Evolutionary conservation across 2,888 invertebrate genomes (phyloP).

Genomic region (Netelia fuscicornis): DNA sequence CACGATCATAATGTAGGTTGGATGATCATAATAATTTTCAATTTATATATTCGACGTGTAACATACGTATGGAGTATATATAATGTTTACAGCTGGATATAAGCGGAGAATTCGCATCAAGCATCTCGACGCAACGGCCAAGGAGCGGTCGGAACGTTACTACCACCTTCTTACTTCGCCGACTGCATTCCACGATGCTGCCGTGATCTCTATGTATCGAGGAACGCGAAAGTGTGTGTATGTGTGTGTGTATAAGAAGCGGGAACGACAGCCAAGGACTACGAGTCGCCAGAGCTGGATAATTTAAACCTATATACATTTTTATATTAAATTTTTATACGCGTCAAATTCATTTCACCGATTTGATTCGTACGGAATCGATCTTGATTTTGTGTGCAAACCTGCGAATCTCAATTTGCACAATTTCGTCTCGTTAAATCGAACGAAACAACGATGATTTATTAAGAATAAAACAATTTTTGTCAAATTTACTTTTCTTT

Average conservation of each 20-base stretch:
- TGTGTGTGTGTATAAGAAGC: neutral
- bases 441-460: too few relatives aligned
- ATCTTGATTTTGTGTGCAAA: neutral
- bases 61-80: neutral
- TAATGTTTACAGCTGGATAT: neutral
- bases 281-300: slow-evolving; percentile 28
- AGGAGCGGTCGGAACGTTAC: neutral
- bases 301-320: neutral
- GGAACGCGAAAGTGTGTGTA: neutral
- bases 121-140: neutral
- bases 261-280: slow-evolving; percentile 48
- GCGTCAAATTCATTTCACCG: neutral
- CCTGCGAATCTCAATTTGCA: too few relatives aligned
- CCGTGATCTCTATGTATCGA: neutral
- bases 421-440: too few relatives aligned
- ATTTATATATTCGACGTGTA: neutral
- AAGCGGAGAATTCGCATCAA: neutral
- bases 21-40: neutral
- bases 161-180: neutral
- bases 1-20: neutral
- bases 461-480: too few relatives aligned
- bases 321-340: neutral
- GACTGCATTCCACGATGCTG: slow-evolving; percentile 14
- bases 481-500: too few relatives aligned
- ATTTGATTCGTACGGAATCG: neutral